These are phyloP conservation scores for Oncopodura yosiiana DNA, from an alignment of 1,140 invertebrate genomes.

Conservation along the genomic window DNA sequence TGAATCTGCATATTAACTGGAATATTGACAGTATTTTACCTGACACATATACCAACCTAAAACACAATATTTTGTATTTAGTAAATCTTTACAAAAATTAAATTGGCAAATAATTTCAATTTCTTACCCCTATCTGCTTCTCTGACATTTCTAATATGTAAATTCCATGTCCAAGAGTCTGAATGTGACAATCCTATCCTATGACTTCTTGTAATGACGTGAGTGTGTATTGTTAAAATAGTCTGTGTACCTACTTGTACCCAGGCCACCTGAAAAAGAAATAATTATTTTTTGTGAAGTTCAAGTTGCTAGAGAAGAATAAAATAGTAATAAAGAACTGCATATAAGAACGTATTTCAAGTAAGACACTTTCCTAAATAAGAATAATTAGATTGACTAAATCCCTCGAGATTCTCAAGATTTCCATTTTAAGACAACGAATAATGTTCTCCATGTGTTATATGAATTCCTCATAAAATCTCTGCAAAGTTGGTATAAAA, in stretches of 20 bases:
- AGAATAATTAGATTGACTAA: too few relatives aligned
- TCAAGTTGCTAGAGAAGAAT: too few relatives aligned
- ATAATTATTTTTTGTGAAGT: too few relatives aligned
- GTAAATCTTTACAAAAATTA: neutral
- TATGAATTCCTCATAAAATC: too few relatives aligned
- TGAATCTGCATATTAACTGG: conserved; percentile 6
- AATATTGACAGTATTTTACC: conserved; percentile 48
- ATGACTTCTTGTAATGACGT: conserved; percentile 80
- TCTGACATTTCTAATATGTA: conserved; percentile 52
- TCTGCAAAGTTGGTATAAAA: too few relatives aligned
- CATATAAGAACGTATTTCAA: too few relatives aligned
- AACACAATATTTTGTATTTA: too few relatives aligned
- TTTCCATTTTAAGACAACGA: too few relatives aligned
- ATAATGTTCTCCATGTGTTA: too few relatives aligned
- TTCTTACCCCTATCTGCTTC: conserved; percentile 13
- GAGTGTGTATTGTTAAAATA: conserved; percentile 77
- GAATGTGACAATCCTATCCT: conserved; percentile 74
- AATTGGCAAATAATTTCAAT: neutral
- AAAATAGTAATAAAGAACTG: too few relatives aligned
- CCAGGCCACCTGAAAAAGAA: conserved; percentile 71
- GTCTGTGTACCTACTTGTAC: conserved; percentile 83
- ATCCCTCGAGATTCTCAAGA: too few relatives aligned
- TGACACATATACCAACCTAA: conserved; percentile 61
- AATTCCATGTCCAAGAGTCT: conserved; percentile 72
- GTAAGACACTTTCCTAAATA: too few relatives aligned